A percentile compares a stretch with the other conserved stretches of the same genome.
These are phyloP conservation scores for Ornithoptera priamus DNA, from an alignment of 2,888 invertebrate species.

Conservation along the genomic window DNA sequence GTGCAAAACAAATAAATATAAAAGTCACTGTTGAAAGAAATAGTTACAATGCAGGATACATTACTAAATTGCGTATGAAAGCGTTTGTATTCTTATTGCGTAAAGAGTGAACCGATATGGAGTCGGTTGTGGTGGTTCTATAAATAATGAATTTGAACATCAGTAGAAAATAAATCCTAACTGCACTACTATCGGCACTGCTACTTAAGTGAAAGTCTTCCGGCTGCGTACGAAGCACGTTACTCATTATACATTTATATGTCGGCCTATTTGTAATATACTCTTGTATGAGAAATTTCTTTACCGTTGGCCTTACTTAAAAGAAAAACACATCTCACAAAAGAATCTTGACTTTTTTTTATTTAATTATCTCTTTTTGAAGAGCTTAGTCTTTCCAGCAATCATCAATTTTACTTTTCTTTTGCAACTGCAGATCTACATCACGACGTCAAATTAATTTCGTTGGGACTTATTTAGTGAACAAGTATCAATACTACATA, in stretches of 20 bases:
- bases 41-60: conserved; percentile 21
- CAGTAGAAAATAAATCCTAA: conserved; percentile 46
- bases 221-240: conserved; percentile 3
- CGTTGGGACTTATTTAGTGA: too few species aligned
- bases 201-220: conserved; percentile 31
- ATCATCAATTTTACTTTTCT: too few species aligned
- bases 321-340: too few species aligned
- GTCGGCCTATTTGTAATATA: not conserved
- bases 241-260: not conserved
- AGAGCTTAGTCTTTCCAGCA: too few species aligned
- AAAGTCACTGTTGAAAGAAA: not conserved
- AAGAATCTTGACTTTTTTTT: too few species aligned
- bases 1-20: not conserved
- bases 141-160: conserved; percentile 47
- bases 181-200: conserved; percentile 37
- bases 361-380: too few species aligned
- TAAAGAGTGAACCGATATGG: conserved; percentile 47
- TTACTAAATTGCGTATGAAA: conserved; percentile 28
- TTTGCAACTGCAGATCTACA: too few species aligned
- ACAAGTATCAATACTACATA: too few species aligned
- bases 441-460: too few species aligned
- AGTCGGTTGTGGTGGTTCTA: conserved; percentile 40
- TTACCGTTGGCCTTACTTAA: too few species aligned
- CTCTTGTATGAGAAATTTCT: not conserved
- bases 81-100: conserved; percentile 35